A percentile compares a stretch with the other conserved stretches of the same genome.
phyloP scores from a whole-genome alignment of 2,888 invertebrate species.

The Cotesia congregata region DNA sequence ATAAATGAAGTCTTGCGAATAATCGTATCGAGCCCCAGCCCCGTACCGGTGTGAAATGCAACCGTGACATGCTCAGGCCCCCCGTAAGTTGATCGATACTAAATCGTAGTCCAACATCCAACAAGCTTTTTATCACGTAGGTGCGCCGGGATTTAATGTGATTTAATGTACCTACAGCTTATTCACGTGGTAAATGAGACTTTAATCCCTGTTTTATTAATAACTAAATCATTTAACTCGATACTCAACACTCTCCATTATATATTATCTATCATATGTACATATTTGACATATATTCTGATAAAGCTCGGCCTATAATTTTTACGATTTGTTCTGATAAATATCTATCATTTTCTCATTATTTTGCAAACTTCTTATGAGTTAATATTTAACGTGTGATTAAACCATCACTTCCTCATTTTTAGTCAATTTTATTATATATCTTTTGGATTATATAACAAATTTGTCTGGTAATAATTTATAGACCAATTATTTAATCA shows the following conservation, averaged over 20 bases:
- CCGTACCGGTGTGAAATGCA: conserved; percentile 25
- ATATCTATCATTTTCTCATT: background rate
- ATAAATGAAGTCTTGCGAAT: conserved; percentile 27
- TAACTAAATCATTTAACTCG: conserved; percentile 5
- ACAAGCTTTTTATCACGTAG: conserved; percentile 24
- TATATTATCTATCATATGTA: background rate
- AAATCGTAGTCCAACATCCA: conserved; percentile 18
- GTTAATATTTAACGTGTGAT: background rate
- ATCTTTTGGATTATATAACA: too few relatives aligned
- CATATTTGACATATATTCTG: background rate
- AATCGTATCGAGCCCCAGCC: conserved; percentile 10
- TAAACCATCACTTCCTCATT: background rate
- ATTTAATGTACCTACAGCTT: conserved; percentile 10
- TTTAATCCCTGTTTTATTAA: background rate
- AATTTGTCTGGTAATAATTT: too few relatives aligned
- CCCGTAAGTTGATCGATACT: conserved; percentile 32
- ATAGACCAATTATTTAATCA: too few relatives aligned
- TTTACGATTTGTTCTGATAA: background rate
- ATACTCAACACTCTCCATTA: background rate
- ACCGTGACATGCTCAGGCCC: conserved; percentile 24
- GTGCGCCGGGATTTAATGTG: conserved; percentile 31
- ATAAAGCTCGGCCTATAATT: background rate
- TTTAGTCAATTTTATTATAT: background rate
- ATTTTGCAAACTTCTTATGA: background rate
- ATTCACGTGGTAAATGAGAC: conserved; percentile 14